These are phyloP conservation scores for Mungos mungo DNA, from an alignment of 2,113 vertebrate species.

Conservation along the genomic window DNA sequence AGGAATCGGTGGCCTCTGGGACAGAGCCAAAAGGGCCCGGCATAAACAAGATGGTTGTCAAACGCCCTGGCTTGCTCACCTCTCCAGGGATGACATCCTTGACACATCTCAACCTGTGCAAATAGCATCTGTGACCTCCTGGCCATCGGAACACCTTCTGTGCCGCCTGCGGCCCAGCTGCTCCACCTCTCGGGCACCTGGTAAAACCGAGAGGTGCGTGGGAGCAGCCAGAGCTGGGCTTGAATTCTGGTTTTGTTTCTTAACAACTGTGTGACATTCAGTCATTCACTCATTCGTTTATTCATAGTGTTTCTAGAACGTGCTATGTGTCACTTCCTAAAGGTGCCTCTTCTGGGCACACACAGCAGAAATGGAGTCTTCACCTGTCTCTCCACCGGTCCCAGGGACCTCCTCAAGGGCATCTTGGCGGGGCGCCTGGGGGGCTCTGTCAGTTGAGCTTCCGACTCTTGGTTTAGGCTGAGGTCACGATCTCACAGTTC, in stretches of 20 bases:
- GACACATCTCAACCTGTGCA: not conserved
- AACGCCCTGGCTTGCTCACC: not conserved
- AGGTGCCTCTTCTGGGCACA: not conserved
- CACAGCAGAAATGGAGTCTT: not conserved
- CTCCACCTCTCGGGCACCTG: not conserved
- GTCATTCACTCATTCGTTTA: not conserved
- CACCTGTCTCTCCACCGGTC: not conserved
- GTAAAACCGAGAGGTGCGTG: not conserved
- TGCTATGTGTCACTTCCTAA: not conserved
- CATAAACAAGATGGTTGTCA: not conserved
- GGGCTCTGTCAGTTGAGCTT: no score
- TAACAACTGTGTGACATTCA: not conserved
- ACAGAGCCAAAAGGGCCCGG: not conserved
- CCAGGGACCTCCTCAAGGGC: not conserved
- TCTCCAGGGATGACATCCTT: not conserved
- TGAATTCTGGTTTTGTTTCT: not conserved
- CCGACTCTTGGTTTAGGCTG: no score
- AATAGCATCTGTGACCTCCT: not conserved
- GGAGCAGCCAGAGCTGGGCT: not conserved
- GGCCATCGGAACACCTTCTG: rapidly evolving
- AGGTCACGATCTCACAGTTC: no score
- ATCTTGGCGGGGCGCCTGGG: not conserved
- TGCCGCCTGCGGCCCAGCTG: not conserved
- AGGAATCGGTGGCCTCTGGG: not conserved
- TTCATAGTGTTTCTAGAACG: not conserved